Evolutionary conservation across 2,888 invertebrate genomes (phyloP), one percentile per base, ranked within the genome.

Genomic region (Dinocampus coccinellae): DNA sequence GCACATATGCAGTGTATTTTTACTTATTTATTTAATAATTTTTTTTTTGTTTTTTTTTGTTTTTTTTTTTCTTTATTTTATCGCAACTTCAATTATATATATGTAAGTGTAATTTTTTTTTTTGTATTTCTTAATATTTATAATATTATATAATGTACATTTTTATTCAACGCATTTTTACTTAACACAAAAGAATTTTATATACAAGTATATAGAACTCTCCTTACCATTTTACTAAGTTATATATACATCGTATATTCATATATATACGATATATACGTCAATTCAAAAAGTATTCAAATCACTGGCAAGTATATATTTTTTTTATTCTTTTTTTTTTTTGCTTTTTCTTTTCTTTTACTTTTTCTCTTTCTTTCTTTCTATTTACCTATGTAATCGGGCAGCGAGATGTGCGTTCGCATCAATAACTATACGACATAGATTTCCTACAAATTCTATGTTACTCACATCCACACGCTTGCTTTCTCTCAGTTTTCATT

Each of bases 271-370:
- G 11, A 73, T 53, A 68, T 65, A 73, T 76, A 76, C 73, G 65
- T 77, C 72, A 78, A 74, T 77, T 73, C 66, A 64, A 70, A 76
- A 77, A 76, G 76, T 80, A 78, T 78, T 82, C 84, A 86, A 86
- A 87, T 86, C 85, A 82, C 85, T 84, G 86, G 85, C 84, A 84
- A 81, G 83, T 83, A 79, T 81, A 74, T 78, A 71, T 78, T 77
- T 75, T 67, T 67, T 74, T 76, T 80, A 66, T 61, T 57, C 67
- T 61, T 53, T 66, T 53, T 47, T 68, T 58, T 72, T 69, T 65
- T 69, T 75, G 68, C 33, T 55, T 65, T 22, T 62, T n/a, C n/a
- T n/a, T n/a, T n/a, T 61, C 26, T 42, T 70, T 62, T 62, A 55
- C 22, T 36, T 52, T 26, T 72, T 60, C n/a, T n/a, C n/a, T 61